Percentiles rank a stretch among this genome's conserved stretches.
phyloP scores from a whole-genome alignment of 1,140 invertebrate genomes.

The Zelostemma sp. region DNA sequence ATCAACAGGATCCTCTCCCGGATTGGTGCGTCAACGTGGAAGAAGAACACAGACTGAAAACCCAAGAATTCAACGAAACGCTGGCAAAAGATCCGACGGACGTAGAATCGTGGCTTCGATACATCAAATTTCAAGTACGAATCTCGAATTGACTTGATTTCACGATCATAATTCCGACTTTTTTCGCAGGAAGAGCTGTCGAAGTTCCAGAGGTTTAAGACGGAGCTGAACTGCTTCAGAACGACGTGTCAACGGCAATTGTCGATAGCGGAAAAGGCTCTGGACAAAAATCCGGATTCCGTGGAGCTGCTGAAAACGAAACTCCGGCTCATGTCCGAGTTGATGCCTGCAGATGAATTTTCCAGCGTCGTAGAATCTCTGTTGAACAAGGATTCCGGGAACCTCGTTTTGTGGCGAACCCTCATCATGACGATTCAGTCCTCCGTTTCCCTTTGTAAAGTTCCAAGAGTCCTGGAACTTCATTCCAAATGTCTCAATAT shows the following conservation, averaged over 20 bases:
- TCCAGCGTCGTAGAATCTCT: conserved; percentile 67
- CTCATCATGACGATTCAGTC: conserved; percentile 73
- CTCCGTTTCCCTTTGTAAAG: conserved; percentile 74
- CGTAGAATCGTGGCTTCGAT: conserved; percentile 72
- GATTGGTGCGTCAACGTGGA: conserved; percentile 58
- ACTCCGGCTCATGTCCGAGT: conserved; percentile 67
- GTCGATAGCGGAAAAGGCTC: conserved; percentile 72
- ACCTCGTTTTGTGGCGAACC: conserved; percentile 73
- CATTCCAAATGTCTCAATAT: conserved; percentile 72
- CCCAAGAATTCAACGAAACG: conserved; percentile 70
- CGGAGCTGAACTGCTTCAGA: conserved; percentile 62
- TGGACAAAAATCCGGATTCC: conserved; percentile 68
- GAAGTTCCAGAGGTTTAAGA: conserved; percentile 57
- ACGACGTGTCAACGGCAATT: conserved; percentile 68
- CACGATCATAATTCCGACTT: too few relatives aligned
- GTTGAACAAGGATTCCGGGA: conserved; percentile 70
- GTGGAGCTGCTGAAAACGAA: conserved; percentile 68
- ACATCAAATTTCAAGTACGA: conserved; percentile 72
- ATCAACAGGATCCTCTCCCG: conserved; percentile 32
- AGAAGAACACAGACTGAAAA: conserved; percentile 67
- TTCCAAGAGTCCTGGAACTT: conserved; percentile 71
- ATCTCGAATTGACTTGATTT: too few relatives aligned
- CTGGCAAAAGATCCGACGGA: conserved; percentile 69
- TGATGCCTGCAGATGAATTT: conserved; percentile 70
- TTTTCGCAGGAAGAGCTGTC: conserved; percentile 44